Evolutionary conservation across 2,797 vertebrate species (phyloP), one percentile per base, ranked within the genome.

Genomic region (Aphelocoma californica): DNA sequence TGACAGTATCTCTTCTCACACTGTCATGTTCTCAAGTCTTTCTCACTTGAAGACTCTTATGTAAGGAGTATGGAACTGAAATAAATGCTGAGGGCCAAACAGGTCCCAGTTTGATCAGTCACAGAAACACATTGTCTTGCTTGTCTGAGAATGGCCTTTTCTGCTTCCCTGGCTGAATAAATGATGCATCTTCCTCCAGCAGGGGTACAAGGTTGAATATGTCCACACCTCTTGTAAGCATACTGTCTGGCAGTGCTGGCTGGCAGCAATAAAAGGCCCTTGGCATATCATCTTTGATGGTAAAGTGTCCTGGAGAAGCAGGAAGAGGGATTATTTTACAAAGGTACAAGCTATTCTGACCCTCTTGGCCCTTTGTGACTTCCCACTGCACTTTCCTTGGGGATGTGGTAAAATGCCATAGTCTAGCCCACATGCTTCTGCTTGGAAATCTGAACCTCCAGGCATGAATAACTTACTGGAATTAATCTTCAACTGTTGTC

Each of bases 1-100:
- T 94, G 83, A 95, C 90, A 94, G 25, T 62, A 47, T 91, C 62
- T 94, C 71, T 95, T 94, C 93, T 97, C 86, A 71, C 54, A n/a
- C 81, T 86, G 92, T 83, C 84, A 32, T 61, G 38, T 90, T 95
- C 77, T 93, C 53, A 60, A 91, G 79, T 64, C 69, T 87, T 91
- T 93, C 83, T 91, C 0, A 1, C 90, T 90, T 95, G 80, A 81
- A 86, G 75, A 65, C 65, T 87, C 87, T 93, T 93, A 95, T 7
- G 54, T 95, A 93, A 94, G 67, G 51, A 93, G n/a, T 34, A 48
- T 32, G 45, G 53, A 82, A 86, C 78, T 78, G 78, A 92, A 92
- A 72, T 71, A 95, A 87, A 81, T 40, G 56, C 5, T 10, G 51
- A 65, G 57, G 54, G 21, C 81, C 72, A 91, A 94, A 48, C 54